Evolutionary conservation across 23 tunicate species (phyloP).

Genomic region (Oikopleura vanhoeffeni): DNA sequence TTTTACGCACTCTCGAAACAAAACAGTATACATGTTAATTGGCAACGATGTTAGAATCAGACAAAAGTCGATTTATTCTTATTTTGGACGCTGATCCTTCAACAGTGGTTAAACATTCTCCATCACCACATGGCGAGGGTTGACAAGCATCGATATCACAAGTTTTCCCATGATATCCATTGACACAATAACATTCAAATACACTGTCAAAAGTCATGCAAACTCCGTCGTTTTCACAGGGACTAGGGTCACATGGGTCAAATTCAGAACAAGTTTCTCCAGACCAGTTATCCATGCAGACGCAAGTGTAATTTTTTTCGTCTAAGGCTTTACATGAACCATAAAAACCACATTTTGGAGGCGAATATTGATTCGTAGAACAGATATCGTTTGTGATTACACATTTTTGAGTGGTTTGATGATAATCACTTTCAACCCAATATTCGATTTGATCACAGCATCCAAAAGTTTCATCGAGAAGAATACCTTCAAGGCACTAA

Average conservation of each 20-base stretch:
- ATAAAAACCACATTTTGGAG: background rate
- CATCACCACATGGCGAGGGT: background rate
- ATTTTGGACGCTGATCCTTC: background rate
- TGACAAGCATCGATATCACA: background rate
- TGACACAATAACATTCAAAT: background rate
- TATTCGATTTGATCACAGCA: background rate
- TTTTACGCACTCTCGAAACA: no score
- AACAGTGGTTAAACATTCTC: background rate
- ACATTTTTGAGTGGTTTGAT: background rate
- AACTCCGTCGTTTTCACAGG: conserved; percentile 41
- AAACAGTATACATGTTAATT: no score
- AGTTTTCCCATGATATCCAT: background rate
- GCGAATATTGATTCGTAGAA: background rate
- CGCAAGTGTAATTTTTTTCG: background rate
- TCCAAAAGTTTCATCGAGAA: background rate
- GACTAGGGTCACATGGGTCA: conserved; percentile 62
- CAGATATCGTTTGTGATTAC: background rate
- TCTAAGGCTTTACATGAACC: background rate
- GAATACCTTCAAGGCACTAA: background rate
- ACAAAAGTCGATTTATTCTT: no score
- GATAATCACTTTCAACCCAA: background rate
- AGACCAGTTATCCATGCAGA: background rate
- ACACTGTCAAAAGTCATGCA: conserved; percentile 13
- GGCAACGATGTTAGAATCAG: no score
- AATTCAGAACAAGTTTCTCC: conserved; percentile 16